Evolutionary conservation across 2,888 invertebrate species (phyloP).

Genomic region (Peribatodes rhomboidaria): DNA sequence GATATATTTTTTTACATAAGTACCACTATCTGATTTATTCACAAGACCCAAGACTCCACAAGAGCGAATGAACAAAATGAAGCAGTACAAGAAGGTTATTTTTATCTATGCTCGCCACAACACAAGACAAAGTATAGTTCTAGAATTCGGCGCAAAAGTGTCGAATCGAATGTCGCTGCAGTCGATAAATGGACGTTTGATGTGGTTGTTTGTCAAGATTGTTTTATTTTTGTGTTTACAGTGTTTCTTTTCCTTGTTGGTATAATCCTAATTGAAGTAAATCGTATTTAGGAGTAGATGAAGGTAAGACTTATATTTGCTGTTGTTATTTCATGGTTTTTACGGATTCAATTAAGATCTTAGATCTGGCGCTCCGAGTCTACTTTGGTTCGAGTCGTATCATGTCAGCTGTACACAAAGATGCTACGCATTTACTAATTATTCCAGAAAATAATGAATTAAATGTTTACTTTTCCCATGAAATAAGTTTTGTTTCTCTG

Average conservation of each 20-base stretch:
- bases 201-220: conserved; percentile 89
- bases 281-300: conserved; percentile 88
- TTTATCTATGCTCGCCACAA: conserved; percentile 68
- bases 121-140: conserved; percentile 65
- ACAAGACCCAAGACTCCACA: too few relatives aligned
- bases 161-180: conserved; percentile 80
- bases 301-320: conserved; percentile 79
- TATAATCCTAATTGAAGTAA: conserved; percentile 81
- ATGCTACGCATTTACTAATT: conserved; percentile 81
- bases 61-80: conserved; percentile 1
- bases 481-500: conserved; percentile 56
- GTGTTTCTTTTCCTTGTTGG: conserved; percentile 79
- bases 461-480: conserved; percentile 68
- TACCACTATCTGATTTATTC: too few relatives aligned
- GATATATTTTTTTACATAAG: too few relatives aligned
- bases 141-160: conserved; percentile 69
- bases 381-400: conserved; percentile 72
- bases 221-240: conserved; percentile 88
- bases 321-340: conserved; percentile 53
- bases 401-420: conserved; percentile 85
- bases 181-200: conserved; percentile 89
- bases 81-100: background rate
- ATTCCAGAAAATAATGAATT: conserved; percentile 78
- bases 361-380: conserved; percentile 77
- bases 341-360: conserved; percentile 48